phyloP scores from a whole-genome alignment of 2,797 vertebrate genomes.

The Phylloscopus collybita region DNA sequence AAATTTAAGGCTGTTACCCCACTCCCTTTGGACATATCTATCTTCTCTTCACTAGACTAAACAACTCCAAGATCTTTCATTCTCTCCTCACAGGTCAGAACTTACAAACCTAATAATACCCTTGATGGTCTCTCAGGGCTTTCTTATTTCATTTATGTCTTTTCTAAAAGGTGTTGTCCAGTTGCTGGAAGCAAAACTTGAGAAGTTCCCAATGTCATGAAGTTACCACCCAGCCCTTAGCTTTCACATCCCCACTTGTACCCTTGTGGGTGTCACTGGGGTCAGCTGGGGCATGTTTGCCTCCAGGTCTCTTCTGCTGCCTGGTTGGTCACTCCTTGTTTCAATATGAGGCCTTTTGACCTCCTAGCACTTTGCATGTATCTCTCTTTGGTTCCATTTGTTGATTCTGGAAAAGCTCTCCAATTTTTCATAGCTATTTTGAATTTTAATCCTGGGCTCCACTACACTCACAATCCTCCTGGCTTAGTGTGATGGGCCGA shows the following conservation, averaged over 20 bases:
- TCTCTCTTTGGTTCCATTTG: conserved; percentile 37
- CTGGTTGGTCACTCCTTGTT: neutral
- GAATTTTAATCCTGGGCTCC: conserved; percentile 52
- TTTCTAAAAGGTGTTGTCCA: neutral
- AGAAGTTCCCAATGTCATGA: neutral
- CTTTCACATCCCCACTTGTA: neutral
- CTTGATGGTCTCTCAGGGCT: neutral
- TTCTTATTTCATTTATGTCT: neutral
- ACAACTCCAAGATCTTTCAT: neutral
- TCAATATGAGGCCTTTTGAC: neutral
- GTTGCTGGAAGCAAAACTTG: neutral
- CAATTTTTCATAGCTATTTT: neutral
- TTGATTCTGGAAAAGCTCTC: conserved; percentile 58
- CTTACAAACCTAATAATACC: neutral
- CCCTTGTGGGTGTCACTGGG: neutral
- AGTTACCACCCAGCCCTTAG: neutral
- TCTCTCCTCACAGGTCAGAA: neutral
- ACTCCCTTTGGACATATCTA: neutral
- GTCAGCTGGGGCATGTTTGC: neutral
- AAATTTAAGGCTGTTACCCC: neutral
- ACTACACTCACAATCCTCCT: conserved; percentile 35
- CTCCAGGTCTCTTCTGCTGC: neutral
- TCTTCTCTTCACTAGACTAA: conserved; percentile 18
- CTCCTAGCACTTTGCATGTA: neutral
- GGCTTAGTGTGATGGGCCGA: conserved; percentile 4